Evolutionary conservation across 2,797 vertebrate species (phyloP), one percentile per base, ranked within the genome.

Genomic region (Myripristis jacobus): DNA sequence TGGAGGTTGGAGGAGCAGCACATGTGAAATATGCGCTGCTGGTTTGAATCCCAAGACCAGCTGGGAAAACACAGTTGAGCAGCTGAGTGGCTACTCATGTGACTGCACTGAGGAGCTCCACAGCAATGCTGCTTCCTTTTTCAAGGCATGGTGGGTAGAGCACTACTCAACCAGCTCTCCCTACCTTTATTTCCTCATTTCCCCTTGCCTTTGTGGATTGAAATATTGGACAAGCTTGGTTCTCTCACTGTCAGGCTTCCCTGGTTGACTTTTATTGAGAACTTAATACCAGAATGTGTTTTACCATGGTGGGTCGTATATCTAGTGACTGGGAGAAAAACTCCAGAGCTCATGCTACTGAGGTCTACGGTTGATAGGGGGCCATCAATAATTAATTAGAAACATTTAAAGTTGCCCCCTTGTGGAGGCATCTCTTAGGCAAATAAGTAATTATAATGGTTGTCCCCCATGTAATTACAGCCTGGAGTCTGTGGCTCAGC

Each of bases 401-500:
- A 90, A 80, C 86, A 89, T 86, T 91, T 88, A 84, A 82, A 84
- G 71, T 81, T 82, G 75, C 74, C 84, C 84, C 82, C 80, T 83
- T 68, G 87, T 81, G 73, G 86, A 86, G 79, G 78, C 65, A 68
- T 86, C 87, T 85, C 80, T 85, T 82, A 83, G 71, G 87, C 83
- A 90, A 89, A 92, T 87, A 88, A 88, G 81, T 91, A 86, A 92
- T 92, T 91, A 90, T 66, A 87, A 86, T 82, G 79, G 73, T 79
- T 87, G 84, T 89, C 85, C 83, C 82, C 73, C 58, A 77, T 89
- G 87, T 92, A 93, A 93, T 92, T 91, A 86, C 85, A 90, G 89
- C 76, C 68, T 61, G 65, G 63, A 88, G 89, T 88, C 79, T 75
- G 60, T 50, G 84, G 74, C 61, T 68, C 62, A 25, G 70, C 76